phyloP scores from a whole-genome alignment of 2,888 invertebrate genomes.

The Chrysotoxum bicinctum region DNA sequence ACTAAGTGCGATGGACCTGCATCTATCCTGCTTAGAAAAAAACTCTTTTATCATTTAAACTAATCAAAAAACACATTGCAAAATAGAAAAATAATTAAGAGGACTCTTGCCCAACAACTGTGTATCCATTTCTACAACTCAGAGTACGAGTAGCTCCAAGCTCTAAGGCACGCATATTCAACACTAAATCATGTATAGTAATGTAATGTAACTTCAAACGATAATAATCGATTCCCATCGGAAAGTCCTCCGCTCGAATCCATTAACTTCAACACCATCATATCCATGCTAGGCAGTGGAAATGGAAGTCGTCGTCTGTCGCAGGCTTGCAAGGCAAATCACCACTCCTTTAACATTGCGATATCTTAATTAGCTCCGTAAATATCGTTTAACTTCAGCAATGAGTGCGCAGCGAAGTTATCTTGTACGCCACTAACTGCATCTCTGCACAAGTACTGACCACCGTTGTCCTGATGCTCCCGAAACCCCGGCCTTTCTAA shows the following conservation, averaged over 20 bases:
- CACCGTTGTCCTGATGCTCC: slow-evolving; percentile 29
- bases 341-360: slow-evolving; percentile 74
- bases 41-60: background rate
- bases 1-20: no score
- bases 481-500: slow-evolving; percentile 42
- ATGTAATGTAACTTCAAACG: slow-evolving; percentile 19
- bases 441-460: slow-evolving; percentile 55
- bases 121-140: background rate
- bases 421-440: slow-evolving; percentile 66
- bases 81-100: background rate
- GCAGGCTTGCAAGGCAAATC: slow-evolving; percentile 40
- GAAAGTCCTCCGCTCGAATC: background rate
- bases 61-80: background rate
- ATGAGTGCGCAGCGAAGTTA: slow-evolving; percentile 67
- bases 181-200: slow-evolving; percentile 29
- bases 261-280: slow-evolving; percentile 9
- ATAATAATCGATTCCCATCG: slow-evolving; percentile 47
- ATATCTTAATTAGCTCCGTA: slow-evolving; percentile 77
- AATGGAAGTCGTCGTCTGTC: background rate
- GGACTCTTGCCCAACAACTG: background rate
- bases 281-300: background rate
- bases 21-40: no score
- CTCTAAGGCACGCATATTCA: slow-evolving; percentile 12
- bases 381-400: slow-evolving; percentile 75
- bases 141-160: background rate